Evolutionary conservation across 2,113 vertebrate genomes (phyloP).

Genomic region (Prietella phreatophila): DNA sequence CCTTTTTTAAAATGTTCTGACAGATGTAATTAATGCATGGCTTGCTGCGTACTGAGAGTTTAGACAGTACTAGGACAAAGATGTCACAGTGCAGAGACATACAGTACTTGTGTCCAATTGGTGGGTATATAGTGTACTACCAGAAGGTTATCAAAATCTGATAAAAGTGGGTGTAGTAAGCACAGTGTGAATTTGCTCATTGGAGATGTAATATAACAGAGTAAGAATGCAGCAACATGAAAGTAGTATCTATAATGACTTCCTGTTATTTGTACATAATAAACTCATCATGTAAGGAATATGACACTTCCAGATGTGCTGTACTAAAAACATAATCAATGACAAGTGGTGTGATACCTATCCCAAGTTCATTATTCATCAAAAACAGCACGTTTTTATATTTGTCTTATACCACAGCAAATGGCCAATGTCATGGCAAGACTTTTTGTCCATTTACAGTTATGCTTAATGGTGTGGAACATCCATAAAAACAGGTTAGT

Average conservation of each 20-base stretch:
- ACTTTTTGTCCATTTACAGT: not conserved
- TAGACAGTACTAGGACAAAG: not conserved
- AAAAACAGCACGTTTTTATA: not conserved
- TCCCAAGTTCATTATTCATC: not conserved
- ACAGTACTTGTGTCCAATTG: not conserved
- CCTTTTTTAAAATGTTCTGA: not conserved
- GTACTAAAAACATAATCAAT: not conserved
- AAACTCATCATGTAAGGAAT: not conserved
- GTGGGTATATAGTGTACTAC: not conserved
- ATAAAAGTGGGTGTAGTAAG: not conserved
- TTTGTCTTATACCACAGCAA: not conserved
- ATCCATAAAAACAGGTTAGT: not conserved
- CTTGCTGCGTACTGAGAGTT: not conserved
- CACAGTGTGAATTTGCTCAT: not conserved
- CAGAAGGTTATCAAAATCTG: not conserved
- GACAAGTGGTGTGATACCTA: not conserved
- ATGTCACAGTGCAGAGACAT: not conserved
- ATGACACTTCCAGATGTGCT: not conserved
- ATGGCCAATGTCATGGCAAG: not conserved
- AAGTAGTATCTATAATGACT: not conserved
- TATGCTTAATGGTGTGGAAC: not conserved
- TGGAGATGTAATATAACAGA: not conserved
- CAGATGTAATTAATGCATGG: not conserved
- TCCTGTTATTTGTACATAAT: not conserved
- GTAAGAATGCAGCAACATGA: not conserved